Evolutionary conservation across 2,888 invertebrate species (phyloP).

Genomic region (Gortyna flavago): DNA sequence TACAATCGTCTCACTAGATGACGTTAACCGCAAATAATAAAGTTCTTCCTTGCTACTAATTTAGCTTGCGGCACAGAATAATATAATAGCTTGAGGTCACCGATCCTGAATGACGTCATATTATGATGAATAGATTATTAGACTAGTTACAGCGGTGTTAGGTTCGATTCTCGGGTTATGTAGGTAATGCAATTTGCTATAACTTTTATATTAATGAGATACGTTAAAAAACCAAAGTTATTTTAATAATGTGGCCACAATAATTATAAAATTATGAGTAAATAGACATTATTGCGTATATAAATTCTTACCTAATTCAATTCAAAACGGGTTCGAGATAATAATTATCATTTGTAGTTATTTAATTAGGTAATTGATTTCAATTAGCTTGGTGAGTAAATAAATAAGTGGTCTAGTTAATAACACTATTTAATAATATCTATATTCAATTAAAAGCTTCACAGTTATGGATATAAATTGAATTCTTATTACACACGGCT

Average conservation of each 20-base stretch:
- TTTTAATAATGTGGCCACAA: not conserved
- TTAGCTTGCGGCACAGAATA: conserved; percentile 50
- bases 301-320: conserved; percentile 11
- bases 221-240: not conserved
- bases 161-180: conserved; percentile 25
- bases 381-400: conserved; percentile 7
- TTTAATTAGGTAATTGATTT: conserved; percentile 8
- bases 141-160: conserved; percentile 28
- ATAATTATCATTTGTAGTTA: conserved; percentile 7
- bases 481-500: too few relatives aligned
- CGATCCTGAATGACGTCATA: conserved; percentile 53
- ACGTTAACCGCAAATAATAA: conserved; percentile 45
- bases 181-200: not conserved
- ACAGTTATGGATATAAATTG: conserved; percentile 16
- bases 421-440: conserved; percentile 22
- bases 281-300: conserved; percentile 12
- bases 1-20: conserved; percentile 50
- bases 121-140: conserved; percentile 32
- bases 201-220: not conserved
- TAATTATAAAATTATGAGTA: conserved; percentile 2
- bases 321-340: conserved; percentile 24
- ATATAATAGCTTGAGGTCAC: conserved; percentile 53
- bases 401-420: conserved; percentile 12
- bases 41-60: conserved; percentile 57
- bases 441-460: conserved; percentile 29